phyloP scores from a whole-genome alignment of 2,888 invertebrate genomes.

The Tinea semifulvella region DNA sequence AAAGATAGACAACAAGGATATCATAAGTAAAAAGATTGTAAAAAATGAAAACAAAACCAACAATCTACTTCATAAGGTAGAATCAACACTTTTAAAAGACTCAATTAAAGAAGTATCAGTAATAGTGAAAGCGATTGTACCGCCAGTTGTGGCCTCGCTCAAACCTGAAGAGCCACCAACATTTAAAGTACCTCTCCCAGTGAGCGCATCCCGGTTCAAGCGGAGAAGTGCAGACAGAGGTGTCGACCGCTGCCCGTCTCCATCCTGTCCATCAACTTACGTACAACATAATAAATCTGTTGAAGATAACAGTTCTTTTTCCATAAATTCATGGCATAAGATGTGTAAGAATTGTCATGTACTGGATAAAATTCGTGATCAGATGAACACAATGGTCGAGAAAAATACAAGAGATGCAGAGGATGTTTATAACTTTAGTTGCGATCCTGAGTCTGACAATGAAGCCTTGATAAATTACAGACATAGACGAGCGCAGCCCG shows the following conservation, averaged over 20 bases:
- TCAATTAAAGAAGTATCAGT: background rate
- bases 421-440: conserved; percentile 6
- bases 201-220: background rate
- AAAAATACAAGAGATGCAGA: background rate
- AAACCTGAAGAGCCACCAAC: background rate
- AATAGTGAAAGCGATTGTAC: background rate
- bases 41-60: no score
- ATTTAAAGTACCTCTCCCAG: conserved; percentile 1
- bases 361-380: background rate
- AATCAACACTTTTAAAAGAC: no score
- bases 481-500: background rate
- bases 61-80: no score
- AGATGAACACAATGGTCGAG: background rate
- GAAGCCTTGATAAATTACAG: background rate
- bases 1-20: no score
- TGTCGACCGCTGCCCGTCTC: background rate
- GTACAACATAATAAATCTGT: background rate
- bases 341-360: conserved; percentile 3
- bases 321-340: conserved; percentile 4
- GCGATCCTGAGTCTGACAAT: background rate
- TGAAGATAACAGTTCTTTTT: background rate
- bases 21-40: no score
- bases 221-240: background rate
- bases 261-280: background rate
- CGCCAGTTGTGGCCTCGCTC: background rate